phyloP scores from a whole-genome alignment of 2,113 vertebrate species.

The Trematocara stigmaticum region DNA sequence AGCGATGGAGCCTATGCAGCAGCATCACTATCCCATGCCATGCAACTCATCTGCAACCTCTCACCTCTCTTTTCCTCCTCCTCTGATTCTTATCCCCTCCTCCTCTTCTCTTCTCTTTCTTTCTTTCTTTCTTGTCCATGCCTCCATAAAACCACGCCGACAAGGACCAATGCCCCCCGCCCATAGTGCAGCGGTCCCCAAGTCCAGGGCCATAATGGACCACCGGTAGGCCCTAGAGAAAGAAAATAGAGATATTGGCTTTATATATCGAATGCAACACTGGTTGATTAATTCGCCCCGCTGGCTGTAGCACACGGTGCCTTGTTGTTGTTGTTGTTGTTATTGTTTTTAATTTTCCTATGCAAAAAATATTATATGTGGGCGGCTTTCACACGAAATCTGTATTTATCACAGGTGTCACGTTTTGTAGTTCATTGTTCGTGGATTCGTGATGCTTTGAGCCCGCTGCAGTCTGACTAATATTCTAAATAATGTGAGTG shows the following conservation, averaged over 20 bases:
- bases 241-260: neutral
- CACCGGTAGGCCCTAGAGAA: neutral
- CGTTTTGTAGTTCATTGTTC: neutral
- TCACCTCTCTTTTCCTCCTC: constrained; percentile 44
- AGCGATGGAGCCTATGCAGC: constrained; percentile 39
- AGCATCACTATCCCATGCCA: constrained; percentile 52
- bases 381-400: neutral
- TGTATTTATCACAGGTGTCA: neutral
- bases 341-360: neutral
- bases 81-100: neutral
- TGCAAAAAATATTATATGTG: neutral
- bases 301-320: neutral
- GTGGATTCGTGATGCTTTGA: neutral
- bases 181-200: constrained; percentile 22
- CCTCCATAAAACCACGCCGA: neutral
- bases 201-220: constrained; percentile 7
- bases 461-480: neutral
- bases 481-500: neutral
- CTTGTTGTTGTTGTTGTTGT: neutral
- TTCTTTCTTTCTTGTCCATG: neutral
- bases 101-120: neutral
- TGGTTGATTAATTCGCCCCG: neutral
- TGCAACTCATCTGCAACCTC: constrained; percentile 62
- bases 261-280: neutral
- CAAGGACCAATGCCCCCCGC: neutral